Conservation (phyloP, 2,113 vertebrate genomes). For the Ptilonorhynchus violaceus region DNA sequence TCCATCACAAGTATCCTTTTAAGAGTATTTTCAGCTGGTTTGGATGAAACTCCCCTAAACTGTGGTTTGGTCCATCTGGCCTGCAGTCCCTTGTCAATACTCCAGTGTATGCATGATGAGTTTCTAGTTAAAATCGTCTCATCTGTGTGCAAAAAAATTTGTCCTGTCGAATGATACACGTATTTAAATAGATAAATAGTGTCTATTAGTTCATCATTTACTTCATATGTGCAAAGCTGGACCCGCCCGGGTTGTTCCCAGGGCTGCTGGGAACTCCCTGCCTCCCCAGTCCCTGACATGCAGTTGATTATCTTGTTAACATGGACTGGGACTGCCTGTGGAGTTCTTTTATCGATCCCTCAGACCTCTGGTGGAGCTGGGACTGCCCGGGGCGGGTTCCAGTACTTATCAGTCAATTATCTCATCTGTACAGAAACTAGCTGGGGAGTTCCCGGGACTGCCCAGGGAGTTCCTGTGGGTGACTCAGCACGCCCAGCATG, state of each 20-base stretch:
- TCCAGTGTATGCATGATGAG: neutral
- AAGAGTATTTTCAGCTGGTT: neutral
- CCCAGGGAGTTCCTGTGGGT: slow-evolving; percentile 28
- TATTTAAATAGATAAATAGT: neutral
- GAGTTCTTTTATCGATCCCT: neutral
- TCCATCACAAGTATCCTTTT: neutral
- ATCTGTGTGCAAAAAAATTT: neutral
- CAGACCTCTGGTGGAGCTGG: neutral
- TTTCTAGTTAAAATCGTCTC: neutral
- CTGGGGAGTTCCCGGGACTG: slow-evolving; percentile 49
- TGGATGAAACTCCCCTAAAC: neutral
- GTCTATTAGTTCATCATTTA: neutral
- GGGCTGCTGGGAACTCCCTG: neutral
- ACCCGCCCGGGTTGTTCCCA: neutral
- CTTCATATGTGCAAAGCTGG: neutral
- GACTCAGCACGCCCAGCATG: neutral
- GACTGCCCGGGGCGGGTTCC: neutral
- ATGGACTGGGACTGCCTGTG: neutral
- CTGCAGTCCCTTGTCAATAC: neutral
- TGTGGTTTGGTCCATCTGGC: neutral
- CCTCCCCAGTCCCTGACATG: neutral
- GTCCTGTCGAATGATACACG: neutral
- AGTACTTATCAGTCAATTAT: neutral
- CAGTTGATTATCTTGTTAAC: neutral
- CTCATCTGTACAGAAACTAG: slow-evolving; percentile 34